Percentiles rank a stretch among this genome's conserved stretches.
phyloP scores from a whole-genome alignment of 2,113 vertebrate species.

The Campylorhamphus procurvoides region DNA sequence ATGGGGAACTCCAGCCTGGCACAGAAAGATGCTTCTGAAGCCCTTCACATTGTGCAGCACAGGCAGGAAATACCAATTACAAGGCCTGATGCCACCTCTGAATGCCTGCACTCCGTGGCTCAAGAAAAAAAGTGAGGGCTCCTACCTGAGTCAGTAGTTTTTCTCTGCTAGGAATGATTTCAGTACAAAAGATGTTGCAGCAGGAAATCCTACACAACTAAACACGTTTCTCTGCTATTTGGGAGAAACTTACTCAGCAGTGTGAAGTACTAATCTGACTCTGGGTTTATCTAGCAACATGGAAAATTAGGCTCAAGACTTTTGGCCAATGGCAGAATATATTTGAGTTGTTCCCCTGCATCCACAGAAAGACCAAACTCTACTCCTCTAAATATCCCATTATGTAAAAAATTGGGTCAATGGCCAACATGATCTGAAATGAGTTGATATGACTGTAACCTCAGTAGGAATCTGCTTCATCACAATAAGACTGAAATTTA shows the following conservation, averaged over 20 bases:
- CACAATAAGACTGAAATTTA: not conserved
- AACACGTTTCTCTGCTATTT: not conserved
- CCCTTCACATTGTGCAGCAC: not conserved
- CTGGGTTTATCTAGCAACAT: not conserved
- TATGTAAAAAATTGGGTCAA: not conserved
- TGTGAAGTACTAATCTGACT: not conserved
- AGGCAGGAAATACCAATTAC: not conserved
- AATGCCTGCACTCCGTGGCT: not conserved
- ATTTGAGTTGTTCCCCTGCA: not conserved
- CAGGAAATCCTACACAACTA: not conserved
- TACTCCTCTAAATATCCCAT: not conserved
- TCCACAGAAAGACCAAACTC: not conserved
- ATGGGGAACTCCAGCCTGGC: not conserved
- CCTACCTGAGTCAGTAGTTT: not conserved
- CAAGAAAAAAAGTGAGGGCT: not conserved
- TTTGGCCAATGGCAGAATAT: not conserved
- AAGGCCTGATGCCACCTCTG: not conserved
- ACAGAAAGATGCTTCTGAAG: not conserved
- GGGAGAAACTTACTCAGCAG: not conserved
- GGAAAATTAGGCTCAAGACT: not conserved
- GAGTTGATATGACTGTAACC: not conserved
- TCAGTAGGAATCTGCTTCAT: not conserved
- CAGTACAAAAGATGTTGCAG: not conserved
- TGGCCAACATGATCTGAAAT: not conserved
- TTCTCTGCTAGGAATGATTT: not conserved